phyloP scores from a whole-genome alignment of 1,140 invertebrate genomes.

The Battus philenor region DNA sequence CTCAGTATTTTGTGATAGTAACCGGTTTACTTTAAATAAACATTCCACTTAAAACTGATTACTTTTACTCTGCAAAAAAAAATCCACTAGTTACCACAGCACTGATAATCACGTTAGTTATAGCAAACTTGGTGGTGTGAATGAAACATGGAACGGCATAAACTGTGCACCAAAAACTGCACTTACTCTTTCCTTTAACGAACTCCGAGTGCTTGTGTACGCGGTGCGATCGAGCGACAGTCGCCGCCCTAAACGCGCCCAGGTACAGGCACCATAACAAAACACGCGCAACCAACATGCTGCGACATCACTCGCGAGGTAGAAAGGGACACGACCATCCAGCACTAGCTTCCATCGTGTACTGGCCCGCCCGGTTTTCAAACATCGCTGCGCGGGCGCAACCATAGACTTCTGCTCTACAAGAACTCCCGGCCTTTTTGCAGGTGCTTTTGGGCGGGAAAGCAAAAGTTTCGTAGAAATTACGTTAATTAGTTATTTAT shows the following conservation, averaged over 20 bases:
- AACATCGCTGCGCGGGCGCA: conserved; percentile 53
- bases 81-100: not conserved
- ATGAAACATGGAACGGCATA: not conserved
- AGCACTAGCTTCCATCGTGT: conserved; percentile 59
- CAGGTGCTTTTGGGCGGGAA: conserved; percentile 30
- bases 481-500: no score
- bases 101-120: not conserved
- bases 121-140: not conserved
- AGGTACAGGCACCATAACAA: conserved; percentile 57
- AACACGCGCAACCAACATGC: conserved; percentile 56
- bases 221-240: conserved; percentile 46
- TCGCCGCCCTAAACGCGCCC: conserved; percentile 32
- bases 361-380: conserved; percentile 55
- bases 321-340: conserved; percentile 50
- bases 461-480: no score
- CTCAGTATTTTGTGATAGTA: no score
- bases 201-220: conserved; percentile 65
- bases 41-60: not conserved
- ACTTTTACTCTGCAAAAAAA: not conserved
- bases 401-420: conserved; percentile 27
- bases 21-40: no score
- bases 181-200: conserved; percentile 73
- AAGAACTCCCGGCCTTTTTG: conserved; percentile 25
- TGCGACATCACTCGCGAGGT: conserved; percentile 65
- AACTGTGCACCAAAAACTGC: conserved; percentile 16